phyloP scores from a whole-genome alignment of 2,797 vertebrate species.

The Pseudotriccus pelzelni region DNA sequence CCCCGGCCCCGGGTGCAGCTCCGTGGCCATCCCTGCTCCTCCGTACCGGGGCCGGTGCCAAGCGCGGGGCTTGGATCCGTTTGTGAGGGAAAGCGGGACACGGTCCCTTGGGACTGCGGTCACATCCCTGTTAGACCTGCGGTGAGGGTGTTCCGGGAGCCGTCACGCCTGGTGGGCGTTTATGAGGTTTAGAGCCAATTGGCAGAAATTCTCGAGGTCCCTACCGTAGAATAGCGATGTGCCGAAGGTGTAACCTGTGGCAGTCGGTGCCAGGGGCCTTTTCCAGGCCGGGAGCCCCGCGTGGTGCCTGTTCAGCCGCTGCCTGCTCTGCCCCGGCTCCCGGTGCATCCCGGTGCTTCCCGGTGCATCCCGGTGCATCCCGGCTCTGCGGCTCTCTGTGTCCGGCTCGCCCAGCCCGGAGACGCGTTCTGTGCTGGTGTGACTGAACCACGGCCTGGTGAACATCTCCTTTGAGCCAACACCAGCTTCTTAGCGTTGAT shows the following conservation, averaged over 20 bases:
- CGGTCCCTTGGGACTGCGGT: no score
- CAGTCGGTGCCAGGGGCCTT: rapidly evolving
- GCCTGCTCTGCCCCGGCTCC: not conserved
- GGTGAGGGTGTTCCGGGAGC: rapidly evolving
- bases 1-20: no score
- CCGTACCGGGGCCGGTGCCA: rapidly evolving
- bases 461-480: not conserved
- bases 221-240: rapidly evolving
- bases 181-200: no score
- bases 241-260: not conserved
- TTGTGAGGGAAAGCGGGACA: not conserved
- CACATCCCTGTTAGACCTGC: rapidly evolving
- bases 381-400: rapidly evolving
- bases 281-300: rapidly evolving
- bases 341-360: rapidly evolving
- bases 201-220: rapidly evolving
- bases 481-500: rapidly evolving
- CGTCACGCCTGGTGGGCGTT: rapidly evolving
- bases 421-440: rapidly evolving
- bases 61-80: not conserved
- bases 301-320: not conserved
- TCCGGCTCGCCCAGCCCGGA: rapidly evolving
- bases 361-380: not conserved
- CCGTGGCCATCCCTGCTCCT: rapidly evolving
- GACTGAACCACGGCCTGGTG: rapidly evolving